Conservation (phyloP, 2,113 vertebrate genomes). For the Cichladusa arquata region DNA sequence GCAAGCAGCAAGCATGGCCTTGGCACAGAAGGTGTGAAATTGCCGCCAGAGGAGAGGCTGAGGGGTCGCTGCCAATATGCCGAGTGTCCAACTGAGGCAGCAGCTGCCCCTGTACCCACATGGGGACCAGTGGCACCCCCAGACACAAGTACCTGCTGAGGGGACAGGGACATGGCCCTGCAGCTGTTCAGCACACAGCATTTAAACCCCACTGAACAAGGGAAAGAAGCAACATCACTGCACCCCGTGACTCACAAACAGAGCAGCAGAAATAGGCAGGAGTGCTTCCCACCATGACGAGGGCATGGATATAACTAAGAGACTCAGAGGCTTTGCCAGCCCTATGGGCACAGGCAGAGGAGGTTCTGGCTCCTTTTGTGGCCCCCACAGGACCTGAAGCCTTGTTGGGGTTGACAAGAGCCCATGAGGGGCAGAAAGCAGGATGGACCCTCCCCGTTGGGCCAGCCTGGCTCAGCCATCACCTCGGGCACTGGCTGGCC, state of each 20-base stretch:
- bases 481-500: background rate
- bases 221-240: background rate
- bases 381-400: background rate
- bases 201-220: background rate
- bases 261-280: background rate
- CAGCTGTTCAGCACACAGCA: fast-evolving
- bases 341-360: background rate
- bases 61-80: background rate
- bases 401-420: background rate
- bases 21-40: background rate
- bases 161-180: fast-evolving
- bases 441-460: background rate
- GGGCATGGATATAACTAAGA: background rate
- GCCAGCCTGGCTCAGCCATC: background rate
- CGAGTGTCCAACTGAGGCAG: background rate
- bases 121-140: background rate
- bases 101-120: fast-evolving
- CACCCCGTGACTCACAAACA: fast-evolving
- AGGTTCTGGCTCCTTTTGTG: background rate
- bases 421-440: background rate
- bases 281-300: fast-evolving
- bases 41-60: background rate
- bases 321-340: background rate
- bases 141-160: fast-evolving
- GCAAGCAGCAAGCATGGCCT: background rate